phyloP scores from a whole-genome alignment of 2,888 invertebrate genomes.

The Chrysopilus asiliformis region DNA sequence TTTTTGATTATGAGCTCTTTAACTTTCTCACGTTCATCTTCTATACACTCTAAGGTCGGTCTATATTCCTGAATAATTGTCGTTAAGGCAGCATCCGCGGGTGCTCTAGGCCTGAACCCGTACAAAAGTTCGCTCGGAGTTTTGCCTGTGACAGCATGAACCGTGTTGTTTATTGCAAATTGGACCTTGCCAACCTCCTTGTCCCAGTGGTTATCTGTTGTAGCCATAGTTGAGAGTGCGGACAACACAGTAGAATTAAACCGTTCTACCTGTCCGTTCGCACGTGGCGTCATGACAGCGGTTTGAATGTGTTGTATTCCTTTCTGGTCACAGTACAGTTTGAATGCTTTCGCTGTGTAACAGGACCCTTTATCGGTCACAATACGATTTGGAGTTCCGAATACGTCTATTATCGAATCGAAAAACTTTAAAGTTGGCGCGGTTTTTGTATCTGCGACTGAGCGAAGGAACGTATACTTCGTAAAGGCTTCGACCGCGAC shows the following conservation, averaged over 20 bases:
- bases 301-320: constrained; percentile 1
- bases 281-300: constrained; percentile 3
- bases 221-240: not conserved
- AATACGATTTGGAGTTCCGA: not conserved
- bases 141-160: not conserved
- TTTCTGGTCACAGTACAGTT: not conserved
- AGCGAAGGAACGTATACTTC: not conserved
- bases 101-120: not conserved
- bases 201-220: too few relatives aligned
- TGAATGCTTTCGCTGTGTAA: constrained; percentile 1
- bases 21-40: not conserved
- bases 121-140: not conserved
- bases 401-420: not conserved
- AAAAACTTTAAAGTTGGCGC: not conserved
- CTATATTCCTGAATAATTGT: not conserved
- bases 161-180: not conserved
- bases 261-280: constrained; percentile 9
- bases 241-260: not conserved
- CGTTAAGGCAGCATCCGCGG: not conserved
- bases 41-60: not conserved
- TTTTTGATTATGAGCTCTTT: too few relatives aligned
- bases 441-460: not conserved
- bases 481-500: not conserved
- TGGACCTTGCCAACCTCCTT: too few relatives aligned
- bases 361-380: not conserved